These are phyloP conservation scores for Anoplolepis gracilipes DNA, from an alignment of 1,140 invertebrate species.

Conservation along the genomic window DNA sequence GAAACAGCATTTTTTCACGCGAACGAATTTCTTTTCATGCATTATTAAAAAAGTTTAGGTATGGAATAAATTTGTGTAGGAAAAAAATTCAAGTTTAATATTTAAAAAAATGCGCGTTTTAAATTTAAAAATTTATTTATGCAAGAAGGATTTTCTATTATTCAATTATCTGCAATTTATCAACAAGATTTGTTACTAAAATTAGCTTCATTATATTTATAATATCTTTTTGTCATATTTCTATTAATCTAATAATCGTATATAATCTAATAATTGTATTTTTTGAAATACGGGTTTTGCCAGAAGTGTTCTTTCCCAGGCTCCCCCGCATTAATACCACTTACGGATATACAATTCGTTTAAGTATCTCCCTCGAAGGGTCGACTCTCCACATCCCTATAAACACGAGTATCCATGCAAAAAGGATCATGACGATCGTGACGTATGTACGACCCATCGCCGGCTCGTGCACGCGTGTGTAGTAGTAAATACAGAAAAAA, in stretches of 20 bases:
- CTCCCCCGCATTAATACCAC: background rate
- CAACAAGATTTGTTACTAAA: no score
- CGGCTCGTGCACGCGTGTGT: constrained; percentile 8
- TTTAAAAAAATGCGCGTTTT: no score
- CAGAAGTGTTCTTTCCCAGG: background rate
- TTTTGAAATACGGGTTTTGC: background rate
- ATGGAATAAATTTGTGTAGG: background rate
- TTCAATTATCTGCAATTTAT: no score
- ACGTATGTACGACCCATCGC: constrained; percentile 54
- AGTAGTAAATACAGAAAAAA: background rate
- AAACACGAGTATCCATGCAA: constrained; percentile 57
- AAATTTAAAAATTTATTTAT: background rate
- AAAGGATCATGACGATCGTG: constrained; percentile 39
- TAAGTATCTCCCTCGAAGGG: constrained; percentile 36
- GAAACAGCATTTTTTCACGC: background rate
- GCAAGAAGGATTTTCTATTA: no score
- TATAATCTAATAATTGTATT: no score
- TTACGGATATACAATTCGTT: constrained; percentile 24
- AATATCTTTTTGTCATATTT: background rate
- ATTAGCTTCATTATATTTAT: no score
- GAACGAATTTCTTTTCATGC: background rate
- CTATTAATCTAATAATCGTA: background rate
- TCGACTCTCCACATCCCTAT: constrained; percentile 33
- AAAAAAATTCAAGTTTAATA: background rate
- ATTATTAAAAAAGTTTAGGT: background rate